phyloP scores from a whole-genome alignment of 2,113 vertebrate species.

The Cottus gobio region DNA sequence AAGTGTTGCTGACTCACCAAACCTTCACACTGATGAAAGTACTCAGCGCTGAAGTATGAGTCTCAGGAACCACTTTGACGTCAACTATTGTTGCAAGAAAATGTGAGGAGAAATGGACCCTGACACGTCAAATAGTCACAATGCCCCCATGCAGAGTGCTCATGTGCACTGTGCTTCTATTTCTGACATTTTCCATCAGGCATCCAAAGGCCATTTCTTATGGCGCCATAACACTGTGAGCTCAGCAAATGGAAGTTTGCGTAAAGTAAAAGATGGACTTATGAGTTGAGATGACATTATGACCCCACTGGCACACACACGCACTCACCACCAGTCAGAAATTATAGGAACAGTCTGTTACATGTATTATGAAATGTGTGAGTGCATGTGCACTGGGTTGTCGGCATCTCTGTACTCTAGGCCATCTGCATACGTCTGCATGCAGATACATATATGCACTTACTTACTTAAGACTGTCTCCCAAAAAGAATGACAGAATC shows the following conservation, averaged over 20 bases:
- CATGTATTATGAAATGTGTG: neutral
- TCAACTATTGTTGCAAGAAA: neutral
- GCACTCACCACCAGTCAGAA: neutral
- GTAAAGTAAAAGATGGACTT: neutral
- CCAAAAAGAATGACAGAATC: too few relatives aligned
- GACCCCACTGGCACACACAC: neutral
- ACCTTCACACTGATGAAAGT: neutral
- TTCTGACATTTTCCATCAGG: conserved; percentile 6
- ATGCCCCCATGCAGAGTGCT: neutral
- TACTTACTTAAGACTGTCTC: too few relatives aligned
- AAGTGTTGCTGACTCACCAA: neutral
- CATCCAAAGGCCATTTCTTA: neutral
- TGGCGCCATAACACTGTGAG: neutral
- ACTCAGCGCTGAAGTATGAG: neutral
- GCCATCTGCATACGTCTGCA: too few relatives aligned
- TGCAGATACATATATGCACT: too few relatives aligned
- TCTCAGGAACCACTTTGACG: neutral
- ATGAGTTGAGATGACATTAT: neutral
- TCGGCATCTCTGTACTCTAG: neutral
- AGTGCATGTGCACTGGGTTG: neutral
- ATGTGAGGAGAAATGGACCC: neutral
- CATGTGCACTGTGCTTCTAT: neutral
- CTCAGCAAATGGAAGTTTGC: conserved; percentile 9
- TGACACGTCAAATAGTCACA: neutral
- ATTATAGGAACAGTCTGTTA: neutral